phyloP scores from a whole-genome alignment of 1,140 invertebrate species.

The Sitophilus oryzae region DNA sequence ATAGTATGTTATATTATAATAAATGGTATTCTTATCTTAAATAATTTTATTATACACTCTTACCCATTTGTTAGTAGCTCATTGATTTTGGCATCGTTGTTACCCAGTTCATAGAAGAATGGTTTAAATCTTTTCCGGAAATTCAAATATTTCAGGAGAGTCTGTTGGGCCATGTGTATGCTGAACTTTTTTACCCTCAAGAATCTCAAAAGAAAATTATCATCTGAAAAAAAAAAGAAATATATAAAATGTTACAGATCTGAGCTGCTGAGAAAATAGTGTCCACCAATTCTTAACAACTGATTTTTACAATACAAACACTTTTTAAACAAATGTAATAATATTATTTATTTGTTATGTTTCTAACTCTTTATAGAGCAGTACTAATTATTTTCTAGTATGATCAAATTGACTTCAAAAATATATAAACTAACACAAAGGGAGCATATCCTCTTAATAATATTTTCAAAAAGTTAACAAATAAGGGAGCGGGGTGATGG shows the following conservation, averaged over 20 bases:
- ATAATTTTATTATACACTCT: slow-evolving; percentile 12
- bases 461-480: too few species aligned
- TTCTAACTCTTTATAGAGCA: too few species aligned
- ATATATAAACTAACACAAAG: too few species aligned
- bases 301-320: slow-evolving; percentile 6
- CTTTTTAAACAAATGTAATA: too few species aligned
- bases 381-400: too few species aligned
- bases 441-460: too few species aligned
- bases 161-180: slow-evolving; percentile 71
- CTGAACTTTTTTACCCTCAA: slow-evolving; percentile 73
- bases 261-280: neutral
- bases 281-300: neutral
- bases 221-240: slow-evolving; percentile 50
- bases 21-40: neutral
- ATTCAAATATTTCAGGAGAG: slow-evolving; percentile 72
- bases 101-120: slow-evolving; percentile 60
- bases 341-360: too few species aligned
- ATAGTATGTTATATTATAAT: neutral
- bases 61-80: slow-evolving; percentile 61
- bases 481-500: too few species aligned
- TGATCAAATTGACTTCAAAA: too few species aligned
- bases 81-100: slow-evolving; percentile 53
- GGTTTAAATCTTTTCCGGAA: slow-evolving; percentile 60
- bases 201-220: slow-evolving; percentile 68
- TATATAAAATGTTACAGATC: slow-evolving; percentile 2